Evolutionary conservation across 2,888 invertebrate species (phyloP), one percentile per base, ranked within the genome.

Genomic region (Drosophila multiciliata): DNA sequence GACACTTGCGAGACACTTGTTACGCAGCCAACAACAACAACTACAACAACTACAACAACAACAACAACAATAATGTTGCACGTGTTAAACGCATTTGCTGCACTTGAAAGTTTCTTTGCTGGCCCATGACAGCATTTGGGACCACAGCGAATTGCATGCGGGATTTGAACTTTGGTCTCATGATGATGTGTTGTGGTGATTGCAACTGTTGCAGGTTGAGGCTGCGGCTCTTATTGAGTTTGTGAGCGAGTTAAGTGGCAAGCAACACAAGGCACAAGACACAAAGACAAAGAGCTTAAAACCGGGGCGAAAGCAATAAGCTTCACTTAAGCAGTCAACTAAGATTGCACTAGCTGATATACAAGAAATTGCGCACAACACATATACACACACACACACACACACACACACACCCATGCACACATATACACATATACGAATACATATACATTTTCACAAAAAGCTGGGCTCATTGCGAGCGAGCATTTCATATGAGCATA

Each of bases 71-170:
- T 15, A 23, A 15, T 7, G 8, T 12, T 45, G 60, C 58, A 75
- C 75, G 84, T 81, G 75, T 74, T 86, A 78, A 81, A 80, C 83
- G 80, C 78, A 83, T 86, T 83, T 86, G 83, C 72, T 83, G 78
- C 75, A 78, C 78, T 73, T 64, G 68, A 77, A 77, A 83, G 65
- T 80, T 82, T 81, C 49, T 26, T 49, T 49, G 59, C 66, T 50
- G 64, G 64, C 12, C 53, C 53, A 26, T 42, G 45, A 20, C 36
- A 36, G 36, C 12, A 20, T 17, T 32, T 8, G 7, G 38, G 29
- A 17, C 20, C 45, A 59, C 53, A 55, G 54, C 61, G 67, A 62
- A 48, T 53, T 35, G 45, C 83, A 83, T 77, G 81, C 62, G 78
- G 83, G 83, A 80, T 58, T 76, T 81, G 49, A 81, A 68, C 83